A percentile compares a stretch with the other conserved stretches of the same genome.
These are phyloP conservation scores for Poeciliopsis retropinna DNA, from an alignment of 2,113 vertebrate genomes.

Conservation along the genomic window DNA sequence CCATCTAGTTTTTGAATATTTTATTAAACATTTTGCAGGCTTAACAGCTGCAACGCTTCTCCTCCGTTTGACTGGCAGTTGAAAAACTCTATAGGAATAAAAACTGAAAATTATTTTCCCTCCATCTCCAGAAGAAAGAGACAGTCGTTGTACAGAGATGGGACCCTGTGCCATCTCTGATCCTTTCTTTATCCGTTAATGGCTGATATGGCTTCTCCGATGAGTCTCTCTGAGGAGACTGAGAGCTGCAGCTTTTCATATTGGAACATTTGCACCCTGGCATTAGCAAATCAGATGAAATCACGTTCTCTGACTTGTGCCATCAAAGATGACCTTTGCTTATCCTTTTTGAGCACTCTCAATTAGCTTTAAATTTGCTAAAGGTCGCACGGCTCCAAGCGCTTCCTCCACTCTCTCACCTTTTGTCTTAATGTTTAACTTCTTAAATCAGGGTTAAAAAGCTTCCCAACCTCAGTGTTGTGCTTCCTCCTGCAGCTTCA, in stretches of 20 bases:
- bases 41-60: constrained; percentile 12
- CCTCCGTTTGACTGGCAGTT: constrained; percentile 30
- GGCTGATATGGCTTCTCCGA: constrained; percentile 14
- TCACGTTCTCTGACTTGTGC: constrained; percentile 16
- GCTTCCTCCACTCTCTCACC: not conserved
- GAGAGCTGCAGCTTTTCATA: constrained; percentile 2
- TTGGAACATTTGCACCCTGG: constrained; percentile 15
- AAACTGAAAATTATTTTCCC: constrained; percentile 25
- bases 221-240: constrained; percentile 9
- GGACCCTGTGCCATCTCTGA: not conserved
- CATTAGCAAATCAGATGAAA: constrained; percentile 37
- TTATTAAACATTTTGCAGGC: constrained; percentile 7
- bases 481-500: not conserved
- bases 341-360: constrained; percentile 28
- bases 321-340: constrained; percentile 40
- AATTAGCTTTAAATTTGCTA: constrained; percentile 50
- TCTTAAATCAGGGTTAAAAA: constrained; percentile 4
- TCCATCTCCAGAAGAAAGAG: constrained; percentile 10
- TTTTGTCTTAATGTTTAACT: constrained; percentile 10
- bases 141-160: not conserved
- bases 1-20: constrained; percentile 13
- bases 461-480: not conserved
- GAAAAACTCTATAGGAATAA: constrained; percentile 22
- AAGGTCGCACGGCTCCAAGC: constrained; percentile 43
- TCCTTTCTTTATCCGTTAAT: constrained; percentile 31